Evolutionary conservation across 2,797 vertebrate species (phyloP), one percentile per base, ranked within the genome.

Genomic region (Amblyopsis hoosieri): DNA sequence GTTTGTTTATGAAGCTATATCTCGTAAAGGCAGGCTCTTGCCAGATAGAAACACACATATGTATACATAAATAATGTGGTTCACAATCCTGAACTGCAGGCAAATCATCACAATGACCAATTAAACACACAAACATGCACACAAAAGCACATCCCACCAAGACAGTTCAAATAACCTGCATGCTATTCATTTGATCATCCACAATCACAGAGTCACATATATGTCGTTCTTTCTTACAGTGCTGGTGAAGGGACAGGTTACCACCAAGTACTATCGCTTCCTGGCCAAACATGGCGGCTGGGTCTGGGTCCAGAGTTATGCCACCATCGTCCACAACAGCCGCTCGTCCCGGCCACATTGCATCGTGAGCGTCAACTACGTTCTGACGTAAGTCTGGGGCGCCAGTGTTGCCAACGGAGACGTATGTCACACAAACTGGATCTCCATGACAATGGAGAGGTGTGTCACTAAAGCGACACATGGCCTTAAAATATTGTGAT

Each of bases 261-360:
- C 97, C 74, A 99, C 97, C 59, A 99, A 99, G 78, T 99, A 99
- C 89, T 99, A 99, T 82, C 92, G 97, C 47, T 99, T 99, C 84
- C 82, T 99, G 87, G 95, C 97, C 31, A 99, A 99, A 84, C 96
- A 96, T 37, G 97, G 97, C 0, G 97, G 97, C 81, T 99, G 97
- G 97, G 97, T 98, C 6, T 99, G 97, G 97, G 96, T 99, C 46
- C 97, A 99, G 91, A 99, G 97, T 85, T 99, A 99, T 3, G 96
- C 97, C 68, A 99, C 97, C 45, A 99, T 99, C 49, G 97, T 98
- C 53, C 97, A 99, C 94, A 99, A 99, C 91, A 99, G 97, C 90
- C 93, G 97, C 60, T 99, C 97, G 0, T 99, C 97, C 7, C 91
- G 97, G 76, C 97, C 97, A 0, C 97, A 99, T 89, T 99, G 97